A percentile compares a stretch with the other conserved stretches of the same genome.
Evolutionary conservation across 2,888 invertebrate species (phyloP).

Genomic region (Pycnomerus fuliginosus): DNA sequence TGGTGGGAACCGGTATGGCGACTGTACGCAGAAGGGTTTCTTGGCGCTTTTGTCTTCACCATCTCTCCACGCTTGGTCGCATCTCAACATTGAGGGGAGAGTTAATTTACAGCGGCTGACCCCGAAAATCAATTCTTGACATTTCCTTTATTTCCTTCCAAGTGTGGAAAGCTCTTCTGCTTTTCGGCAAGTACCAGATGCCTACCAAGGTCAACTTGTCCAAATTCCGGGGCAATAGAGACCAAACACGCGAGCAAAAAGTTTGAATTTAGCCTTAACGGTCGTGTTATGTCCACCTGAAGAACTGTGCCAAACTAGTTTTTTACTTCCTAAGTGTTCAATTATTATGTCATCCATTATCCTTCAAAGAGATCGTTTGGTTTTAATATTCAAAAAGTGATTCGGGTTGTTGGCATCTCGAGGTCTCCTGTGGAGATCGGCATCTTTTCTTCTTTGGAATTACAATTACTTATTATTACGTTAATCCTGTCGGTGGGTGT

Average conservation of each 20-base stretch:
- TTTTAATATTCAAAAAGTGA: no score
- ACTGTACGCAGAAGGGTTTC: constrained; percentile 29
- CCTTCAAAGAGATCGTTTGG: no score
- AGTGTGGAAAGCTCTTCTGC: constrained; percentile 15
- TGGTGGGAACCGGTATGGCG: constrained; percentile 29
- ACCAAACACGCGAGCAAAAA: constrained; percentile 11
- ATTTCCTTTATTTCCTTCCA: no score
- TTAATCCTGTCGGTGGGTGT: no score
- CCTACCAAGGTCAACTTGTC: constrained; percentile 19
- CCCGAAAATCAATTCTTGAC: no score
- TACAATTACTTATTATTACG: no score
- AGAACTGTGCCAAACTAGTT: constrained; percentile 21
- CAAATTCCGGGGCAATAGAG: constrained; percentile 18
- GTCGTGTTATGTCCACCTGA: no score
- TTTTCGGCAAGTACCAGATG: constrained; percentile 10
- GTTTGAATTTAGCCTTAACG: constrained; percentile 19
- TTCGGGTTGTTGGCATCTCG: no score
- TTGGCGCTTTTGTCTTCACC: constrained; percentile 29
- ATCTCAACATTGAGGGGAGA: constrained; percentile 24
- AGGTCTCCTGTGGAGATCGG: no score
- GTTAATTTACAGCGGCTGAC: no score
- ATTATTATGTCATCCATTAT: no score
- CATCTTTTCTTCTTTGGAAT: no score
- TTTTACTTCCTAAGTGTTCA: constrained; percentile 7
- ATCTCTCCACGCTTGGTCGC: constrained; percentile 28